Evolutionary conservation across 30 jellyfish, hydroid and myxozoan species (phyloP), one percentile per base, ranked within the genome.

Genomic region (Chrysaora quinquecirrha): DNA sequence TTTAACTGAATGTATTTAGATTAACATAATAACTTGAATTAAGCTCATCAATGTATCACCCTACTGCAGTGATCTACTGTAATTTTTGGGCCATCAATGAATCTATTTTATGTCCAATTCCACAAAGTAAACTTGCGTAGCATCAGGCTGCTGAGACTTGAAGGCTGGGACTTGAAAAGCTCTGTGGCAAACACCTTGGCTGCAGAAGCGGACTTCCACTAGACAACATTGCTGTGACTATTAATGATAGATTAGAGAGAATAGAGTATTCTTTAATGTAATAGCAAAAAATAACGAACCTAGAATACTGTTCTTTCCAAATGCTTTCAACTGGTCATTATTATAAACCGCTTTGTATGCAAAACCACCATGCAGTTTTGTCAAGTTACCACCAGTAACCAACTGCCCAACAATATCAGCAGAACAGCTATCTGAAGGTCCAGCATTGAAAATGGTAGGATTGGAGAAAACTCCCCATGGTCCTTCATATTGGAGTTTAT

Each of bases 351-450:
- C 56, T 43, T 65, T 75, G 62, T 62, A 75, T 20, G 83, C 56
- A 35, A 86, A 75, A 16, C 68, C 75, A 0, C 86, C 89, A 76
- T 75, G 89, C 28, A 34, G 50, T 22, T 66, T 75, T 3, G 89
- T 86, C 73, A 86, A 46, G 67, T 86, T 76, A 14, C 96, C 96
- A 67, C 68, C 47, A 1, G 71, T 32, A 28, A 86, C 46, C 62
- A 58, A 30, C 6, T 31, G 29, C 19, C 96, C 96, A n/a, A 84
- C 61, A 20, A 29, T 30, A 66, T 21, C 75, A n/a, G 86, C 30
- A 23, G 27, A 33, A 64, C 96, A 86, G 33, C 96, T 86, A 25
- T 78, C 85, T 4, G 50, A 30, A 19, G 89, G 90, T 43, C 78
- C 71, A 21, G 73, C 82, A 48, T 70, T 33, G 83, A 71, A 84